Conservation (phyloP, 2,113 vertebrate genomes). For the Malurus melanocephalus region DNA sequence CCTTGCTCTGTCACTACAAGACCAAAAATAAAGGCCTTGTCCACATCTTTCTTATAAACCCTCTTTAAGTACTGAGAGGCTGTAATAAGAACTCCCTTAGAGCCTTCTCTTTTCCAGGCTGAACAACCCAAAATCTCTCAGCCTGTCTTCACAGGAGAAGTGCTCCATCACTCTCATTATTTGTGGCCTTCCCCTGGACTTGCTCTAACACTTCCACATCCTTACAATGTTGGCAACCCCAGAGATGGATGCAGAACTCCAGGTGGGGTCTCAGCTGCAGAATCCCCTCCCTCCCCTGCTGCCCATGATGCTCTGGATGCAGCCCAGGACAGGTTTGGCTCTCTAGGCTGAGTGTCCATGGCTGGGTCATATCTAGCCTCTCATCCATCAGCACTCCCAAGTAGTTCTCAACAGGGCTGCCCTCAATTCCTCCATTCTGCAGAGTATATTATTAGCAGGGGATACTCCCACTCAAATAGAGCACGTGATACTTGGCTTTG, state of each 20-base stretch:
- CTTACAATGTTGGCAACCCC: accelerated
- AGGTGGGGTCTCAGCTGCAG: no score
- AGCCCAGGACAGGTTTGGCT: accelerated
- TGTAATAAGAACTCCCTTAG: no score
- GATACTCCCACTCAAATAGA: background rate
- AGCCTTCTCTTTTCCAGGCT: background rate
- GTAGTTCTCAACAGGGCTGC: accelerated
- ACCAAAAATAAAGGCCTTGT: background rate
- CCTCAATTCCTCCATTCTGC: background rate
- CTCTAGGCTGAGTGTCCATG: background rate
- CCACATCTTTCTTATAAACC: background rate
- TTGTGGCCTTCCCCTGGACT: background rate
- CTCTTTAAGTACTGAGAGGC: background rate
- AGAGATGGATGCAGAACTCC: background rate
- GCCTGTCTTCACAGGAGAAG: background rate
- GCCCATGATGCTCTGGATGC: accelerated
- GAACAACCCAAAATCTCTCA: background rate
- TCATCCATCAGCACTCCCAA: no score
- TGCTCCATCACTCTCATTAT: background rate
- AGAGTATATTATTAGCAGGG: background rate
- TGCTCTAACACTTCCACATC: background rate
- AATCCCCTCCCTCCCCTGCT: background rate
- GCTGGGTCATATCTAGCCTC: background rate
- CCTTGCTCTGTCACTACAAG: background rate
- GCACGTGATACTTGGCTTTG: background rate